Percentiles rank a stretch among this genome's conserved stretches.
These are phyloP conservation scores for Chirona hameri DNA, from an alignment of 2,888 invertebrate species.

Conservation along the genomic window DNA sequence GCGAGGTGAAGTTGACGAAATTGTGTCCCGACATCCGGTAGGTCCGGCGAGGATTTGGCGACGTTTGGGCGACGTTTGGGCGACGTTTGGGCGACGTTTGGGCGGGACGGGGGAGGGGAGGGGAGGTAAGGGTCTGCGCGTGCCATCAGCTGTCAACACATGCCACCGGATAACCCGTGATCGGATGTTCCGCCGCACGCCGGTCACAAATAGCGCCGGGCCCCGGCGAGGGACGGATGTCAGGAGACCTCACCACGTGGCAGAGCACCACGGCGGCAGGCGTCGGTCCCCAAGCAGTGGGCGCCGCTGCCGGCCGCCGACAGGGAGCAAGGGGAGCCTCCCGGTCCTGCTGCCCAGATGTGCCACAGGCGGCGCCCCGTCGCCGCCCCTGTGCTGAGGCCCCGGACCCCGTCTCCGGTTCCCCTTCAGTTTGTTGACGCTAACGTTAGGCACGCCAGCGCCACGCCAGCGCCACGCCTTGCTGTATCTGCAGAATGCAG, in stretches of 20 bases:
- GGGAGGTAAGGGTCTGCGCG: not conserved
- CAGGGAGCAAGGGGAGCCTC: not conserved
- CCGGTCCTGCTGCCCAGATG: not conserved
- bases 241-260: not conserved
- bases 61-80: not conserved
- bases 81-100: not conserved
- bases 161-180: not conserved
- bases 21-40: too few species aligned
- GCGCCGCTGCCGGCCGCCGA: too few species aligned
- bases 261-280: not conserved
- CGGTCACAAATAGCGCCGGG: not conserved
- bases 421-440: not conserved
- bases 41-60: too few species aligned
- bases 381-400: too few species aligned
- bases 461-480: too few species aligned
- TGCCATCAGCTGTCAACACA: not conserved
- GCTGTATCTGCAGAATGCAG: not conserved
- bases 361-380: not conserved
- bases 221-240: not conserved
- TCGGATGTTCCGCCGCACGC: not conserved
- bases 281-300: too few species aligned
- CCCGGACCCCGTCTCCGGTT: not conserved
- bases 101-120: not conserved
- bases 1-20: too few species aligned
- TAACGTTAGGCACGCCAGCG: not conserved